These are phyloP conservation scores for Novumbra hubbsi DNA, from an alignment of 2,797 vertebrate genomes.

Conservation along the genomic window DNA sequence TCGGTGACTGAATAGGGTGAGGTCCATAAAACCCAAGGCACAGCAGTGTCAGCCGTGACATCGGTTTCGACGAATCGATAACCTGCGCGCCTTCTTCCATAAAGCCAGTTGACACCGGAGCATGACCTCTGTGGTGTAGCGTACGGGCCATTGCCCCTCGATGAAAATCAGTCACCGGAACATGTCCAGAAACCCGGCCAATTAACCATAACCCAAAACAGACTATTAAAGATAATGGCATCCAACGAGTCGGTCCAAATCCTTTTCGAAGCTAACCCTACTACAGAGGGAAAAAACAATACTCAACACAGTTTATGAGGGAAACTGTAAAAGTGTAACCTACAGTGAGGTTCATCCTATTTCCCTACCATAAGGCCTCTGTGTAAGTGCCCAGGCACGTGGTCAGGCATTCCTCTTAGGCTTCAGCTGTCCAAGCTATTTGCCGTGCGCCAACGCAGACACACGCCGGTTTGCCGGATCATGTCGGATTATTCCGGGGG, in stretches of 20 bases:
- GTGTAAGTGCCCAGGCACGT: conserved; percentile 27
- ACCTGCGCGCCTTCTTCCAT: not conserved
- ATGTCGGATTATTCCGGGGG: conserved; percentile 60
- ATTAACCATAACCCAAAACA: too few species aligned
- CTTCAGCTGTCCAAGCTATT: conserved; percentile 70
- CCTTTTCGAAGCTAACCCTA: not conserved
- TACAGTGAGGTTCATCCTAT: not conserved
- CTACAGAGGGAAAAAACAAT: not conserved
- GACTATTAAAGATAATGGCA: too few species aligned
- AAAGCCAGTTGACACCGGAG: not conserved
- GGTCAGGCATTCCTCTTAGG: conserved; percentile 64
- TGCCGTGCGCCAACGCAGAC: conserved; percentile 53
- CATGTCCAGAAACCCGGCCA: too few species aligned
- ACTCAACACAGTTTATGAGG: not conserved
- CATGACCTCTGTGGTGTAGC: not conserved
- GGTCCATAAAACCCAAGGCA: not conserved
- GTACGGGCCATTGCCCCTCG: not conserved
- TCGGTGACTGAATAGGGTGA: not conserved
- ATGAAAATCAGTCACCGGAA: not conserved
- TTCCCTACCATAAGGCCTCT: not conserved
- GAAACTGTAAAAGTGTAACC: not conserved
- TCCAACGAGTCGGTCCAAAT: too few species aligned
- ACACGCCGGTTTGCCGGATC: conserved; percentile 46
- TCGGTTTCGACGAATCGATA: not conserved
- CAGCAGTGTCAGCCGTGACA: not conserved